These are phyloP conservation scores for Phymatocera aterrima DNA, from an alignment of 2,888 invertebrate genomes.

Conservation along the genomic window DNA sequence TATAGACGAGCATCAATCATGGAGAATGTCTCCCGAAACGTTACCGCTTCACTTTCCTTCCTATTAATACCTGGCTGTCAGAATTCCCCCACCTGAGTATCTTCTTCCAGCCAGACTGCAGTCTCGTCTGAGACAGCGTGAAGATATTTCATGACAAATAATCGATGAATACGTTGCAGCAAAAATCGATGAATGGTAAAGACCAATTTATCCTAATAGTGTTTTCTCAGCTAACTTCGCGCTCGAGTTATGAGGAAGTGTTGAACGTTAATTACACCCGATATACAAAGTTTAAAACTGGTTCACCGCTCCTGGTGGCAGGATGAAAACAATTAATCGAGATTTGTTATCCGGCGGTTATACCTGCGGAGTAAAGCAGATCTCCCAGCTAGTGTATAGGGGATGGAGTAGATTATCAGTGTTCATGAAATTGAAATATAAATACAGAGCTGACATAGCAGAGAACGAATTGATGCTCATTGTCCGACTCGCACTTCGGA, in stretches of 20 bases:
- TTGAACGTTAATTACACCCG: too few relatives aligned
- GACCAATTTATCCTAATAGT: too few relatives aligned
- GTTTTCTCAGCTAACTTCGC: too few relatives aligned
- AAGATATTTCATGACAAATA: too few relatives aligned
- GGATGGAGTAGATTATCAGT: background rate
- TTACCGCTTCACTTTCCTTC: conserved; percentile 33
- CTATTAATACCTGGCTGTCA: conserved; percentile 14
- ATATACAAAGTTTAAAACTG: too few relatives aligned
- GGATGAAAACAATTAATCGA: too few relatives aligned
- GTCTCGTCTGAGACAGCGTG: background rate
- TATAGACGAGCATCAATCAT: conserved; percentile 40
- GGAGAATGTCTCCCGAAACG: conserved; percentile 14
- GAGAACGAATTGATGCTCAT: background rate
- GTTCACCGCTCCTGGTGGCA: too few relatives aligned
- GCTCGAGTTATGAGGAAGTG: too few relatives aligned
- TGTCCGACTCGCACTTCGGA: conserved; percentile 4
- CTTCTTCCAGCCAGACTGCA: conserved; percentile 3
- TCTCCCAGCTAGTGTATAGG: too few relatives aligned
- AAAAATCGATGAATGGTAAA: background rate
- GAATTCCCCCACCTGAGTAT: conserved; percentile 33
- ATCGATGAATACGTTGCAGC: background rate
- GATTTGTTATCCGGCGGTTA: background rate
- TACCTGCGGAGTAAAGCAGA: background rate
- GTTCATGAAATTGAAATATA: background rate
- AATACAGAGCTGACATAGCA: background rate